Evolutionary conservation across 2,113 vertebrate genomes (phyloP), one percentile per base, ranked within the genome.

Genomic region (Eleginops maclovinus): DNA sequence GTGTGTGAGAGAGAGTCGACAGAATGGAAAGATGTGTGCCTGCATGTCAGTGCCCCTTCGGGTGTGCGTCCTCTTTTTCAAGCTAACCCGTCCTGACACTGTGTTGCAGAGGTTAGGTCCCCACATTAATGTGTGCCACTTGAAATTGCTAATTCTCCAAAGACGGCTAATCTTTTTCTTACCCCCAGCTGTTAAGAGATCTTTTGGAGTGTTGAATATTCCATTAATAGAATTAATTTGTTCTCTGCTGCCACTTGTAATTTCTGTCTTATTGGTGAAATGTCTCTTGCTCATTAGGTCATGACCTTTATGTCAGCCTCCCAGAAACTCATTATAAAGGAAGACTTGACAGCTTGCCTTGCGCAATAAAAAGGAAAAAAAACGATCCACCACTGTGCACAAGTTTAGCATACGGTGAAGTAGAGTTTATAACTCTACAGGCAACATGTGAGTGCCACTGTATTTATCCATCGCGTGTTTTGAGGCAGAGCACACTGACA

Each of bases 151-250:
- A 90, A 90, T 92, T 94, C 88, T 86, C 87, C 83, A 89, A 85
- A 90, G 86, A 91, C 66, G 82, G 79, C 85, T 89, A 84, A 88
- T 92, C 79, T 89, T 89, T 88, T 82, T 36, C 87, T 75, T 79
- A 88, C 92, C 90, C 87, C 77, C 69, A 83, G 89, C 88, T 92
- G 87, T 81, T 81, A 91, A 72, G 76, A 88, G 81, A 90, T 89
- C 83, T 85, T 79, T 82, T 76, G 66, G 44, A 88, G 73, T 89
- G 87, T 89, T 91, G 82, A 89, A 91, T 91, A 92, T 91, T 93
- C 88, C 85, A 89, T 92, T 92, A 91, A 83, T 89, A 87, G 77
- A 92, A 89, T 86, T 73, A 89, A 92, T 93, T 83, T 91, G 85
- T 87, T 86, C 86, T 85, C 76, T 64, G 78, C 89, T 90, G 92